Percentiles rank a stretch among this genome's conserved stretches.
Conservation (phyloP, 1,140 invertebrate species). For the Nasonia vitripennis region DNA sequence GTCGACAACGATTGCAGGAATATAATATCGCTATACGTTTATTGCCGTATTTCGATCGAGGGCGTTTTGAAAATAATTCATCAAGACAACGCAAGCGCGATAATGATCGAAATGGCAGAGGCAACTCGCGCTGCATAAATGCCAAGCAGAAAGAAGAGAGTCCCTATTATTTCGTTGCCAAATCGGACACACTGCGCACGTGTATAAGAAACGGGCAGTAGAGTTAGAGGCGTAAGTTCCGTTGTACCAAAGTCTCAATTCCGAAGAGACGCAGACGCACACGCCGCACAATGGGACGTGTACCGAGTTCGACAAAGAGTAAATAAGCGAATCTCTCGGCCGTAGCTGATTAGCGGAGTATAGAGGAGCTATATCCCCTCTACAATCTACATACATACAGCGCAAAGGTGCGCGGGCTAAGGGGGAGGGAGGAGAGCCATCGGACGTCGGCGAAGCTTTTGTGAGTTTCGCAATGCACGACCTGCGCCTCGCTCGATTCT, state of each 20-base stretch:
- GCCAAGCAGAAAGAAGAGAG: background rate
- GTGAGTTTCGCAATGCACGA: constrained; percentile 61
- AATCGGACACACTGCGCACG: background rate
- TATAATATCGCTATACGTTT: background rate
- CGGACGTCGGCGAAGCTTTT: constrained; percentile 37
- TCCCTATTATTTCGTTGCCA: constrained; percentile 8
- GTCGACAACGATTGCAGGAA: background rate
- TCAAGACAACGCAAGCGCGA: no score
- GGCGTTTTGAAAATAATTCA: no score
- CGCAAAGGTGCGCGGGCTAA: background rate
- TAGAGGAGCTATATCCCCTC: no score
- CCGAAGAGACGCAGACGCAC: background rate
- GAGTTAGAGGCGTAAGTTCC: constrained; percentile 16
- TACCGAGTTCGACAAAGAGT: background rate
- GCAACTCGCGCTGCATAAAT: background rate
- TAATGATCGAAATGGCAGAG: no score
- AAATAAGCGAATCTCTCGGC: background rate
- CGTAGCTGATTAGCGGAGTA: no score
- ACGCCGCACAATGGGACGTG: background rate
- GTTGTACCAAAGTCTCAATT: constrained; percentile 43
- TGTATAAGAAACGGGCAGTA: constrained; percentile 18
- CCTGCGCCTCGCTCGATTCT: constrained; percentile 61
- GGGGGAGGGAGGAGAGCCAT: background rate
- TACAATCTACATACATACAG: no score
- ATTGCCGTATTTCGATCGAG: no score